A percentile compares a stretch with the other conserved stretches of the same genome.
These are phyloP conservation scores for Tenthredo notha DNA, from an alignment of 2,888 invertebrate genomes.

Conservation along the genomic window DNA sequence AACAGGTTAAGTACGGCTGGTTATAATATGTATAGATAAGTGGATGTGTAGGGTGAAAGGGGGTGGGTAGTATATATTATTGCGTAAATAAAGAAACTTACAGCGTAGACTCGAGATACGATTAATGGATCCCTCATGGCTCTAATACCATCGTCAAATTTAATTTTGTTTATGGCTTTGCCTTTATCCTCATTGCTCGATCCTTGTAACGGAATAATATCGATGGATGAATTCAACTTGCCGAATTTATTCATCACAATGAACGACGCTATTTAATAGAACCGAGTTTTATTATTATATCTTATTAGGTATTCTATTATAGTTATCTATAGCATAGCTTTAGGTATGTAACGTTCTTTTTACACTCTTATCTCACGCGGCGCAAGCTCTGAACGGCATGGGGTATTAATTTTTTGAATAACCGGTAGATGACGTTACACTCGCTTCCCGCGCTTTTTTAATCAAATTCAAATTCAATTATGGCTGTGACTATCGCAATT, in stretches of 20 bases:
- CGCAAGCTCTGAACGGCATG: neutral
- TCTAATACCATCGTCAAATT: constrained; percentile 59
- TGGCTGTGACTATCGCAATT: neutral
- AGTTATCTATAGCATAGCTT: neutral
- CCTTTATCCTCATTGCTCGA: constrained; percentile 69
- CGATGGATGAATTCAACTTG: constrained; percentile 74
- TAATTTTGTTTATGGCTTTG: constrained; percentile 62
- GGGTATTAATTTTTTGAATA: neutral
- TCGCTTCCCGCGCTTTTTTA: neutral
- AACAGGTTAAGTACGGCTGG: constrained; percentile 17
- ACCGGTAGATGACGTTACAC: neutral
- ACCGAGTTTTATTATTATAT: neutral
- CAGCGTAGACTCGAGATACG: constrained; percentile 80
- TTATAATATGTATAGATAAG: neutral
- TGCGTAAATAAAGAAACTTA: constrained; percentile 63
- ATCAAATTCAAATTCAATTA: neutral
- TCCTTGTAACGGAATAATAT: constrained; percentile 76
- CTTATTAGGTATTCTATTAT: neutral
- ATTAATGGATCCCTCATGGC: constrained; percentile 77
- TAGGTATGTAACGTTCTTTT: neutral
- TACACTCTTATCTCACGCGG: neutral
- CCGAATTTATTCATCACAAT: constrained; percentile 70
- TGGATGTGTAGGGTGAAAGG: neutral
- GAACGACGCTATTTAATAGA: neutral
- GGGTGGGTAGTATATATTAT: neutral